Conservation (phyloP, 2,113 vertebrate genomes). For the Terrapene triunguis region DNA sequence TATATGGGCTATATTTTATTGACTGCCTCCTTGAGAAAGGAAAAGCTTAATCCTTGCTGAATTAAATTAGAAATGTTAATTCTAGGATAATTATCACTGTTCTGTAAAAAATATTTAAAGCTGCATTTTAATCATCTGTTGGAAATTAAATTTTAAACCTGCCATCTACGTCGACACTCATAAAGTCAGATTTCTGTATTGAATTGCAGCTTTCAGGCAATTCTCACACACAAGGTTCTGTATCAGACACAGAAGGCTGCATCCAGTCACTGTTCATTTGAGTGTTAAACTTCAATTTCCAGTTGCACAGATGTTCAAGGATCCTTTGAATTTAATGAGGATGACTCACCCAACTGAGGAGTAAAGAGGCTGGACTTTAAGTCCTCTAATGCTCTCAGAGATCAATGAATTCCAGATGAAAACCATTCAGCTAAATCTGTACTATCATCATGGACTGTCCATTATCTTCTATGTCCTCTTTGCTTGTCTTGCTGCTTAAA, state of each 20-base stretch:
- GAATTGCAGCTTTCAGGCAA: slow-evolving; percentile 20
- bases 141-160: slow-evolving; percentile 44
- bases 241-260: slow-evolving; percentile 54
- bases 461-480: slow-evolving; percentile 58
- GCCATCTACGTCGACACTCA: not conserved
- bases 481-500: slow-evolving; percentile 47
- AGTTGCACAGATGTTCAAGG: slow-evolving; percentile 79
- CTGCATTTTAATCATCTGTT: slow-evolving; percentile 24
- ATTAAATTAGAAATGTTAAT: slow-evolving; percentile 47
- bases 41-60: slow-evolving; percentile 22
- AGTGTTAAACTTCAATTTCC: slow-evolving; percentile 75
- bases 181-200: slow-evolving; percentile 27
- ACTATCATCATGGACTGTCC: slow-evolving; percentile 38
- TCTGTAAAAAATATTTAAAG: slow-evolving; percentile 47
- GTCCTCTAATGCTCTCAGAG: slow-evolving; percentile 67
- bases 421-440: slow-evolving; percentile 48
- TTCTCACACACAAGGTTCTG: slow-evolving; percentile 48
- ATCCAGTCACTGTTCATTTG: slow-evolving; percentile 62
- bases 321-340: slow-evolving; percentile 84
- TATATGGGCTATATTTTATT: not conserved
- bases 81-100: slow-evolving; percentile 40
- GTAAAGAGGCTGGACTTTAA: slow-evolving; percentile 77
- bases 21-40: slow-evolving; percentile 28
- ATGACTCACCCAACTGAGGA: slow-evolving; percentile 84
- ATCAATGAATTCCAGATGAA: slow-evolving; percentile 75